phyloP scores from a whole-genome alignment of 2,113 vertebrate genomes.

The Lycaon pictus region DNA sequence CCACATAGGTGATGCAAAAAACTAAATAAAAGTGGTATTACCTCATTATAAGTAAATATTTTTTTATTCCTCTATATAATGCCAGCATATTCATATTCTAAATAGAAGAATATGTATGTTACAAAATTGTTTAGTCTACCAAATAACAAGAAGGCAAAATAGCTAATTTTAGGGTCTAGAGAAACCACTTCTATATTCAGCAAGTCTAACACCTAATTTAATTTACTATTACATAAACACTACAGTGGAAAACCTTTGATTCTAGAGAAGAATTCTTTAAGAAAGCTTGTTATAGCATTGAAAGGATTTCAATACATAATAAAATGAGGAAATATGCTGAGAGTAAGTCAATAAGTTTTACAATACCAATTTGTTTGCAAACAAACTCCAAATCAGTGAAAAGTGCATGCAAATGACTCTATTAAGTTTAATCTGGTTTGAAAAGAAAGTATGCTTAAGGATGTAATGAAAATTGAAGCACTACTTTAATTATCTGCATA shows the following conservation, averaged over 20 bases:
- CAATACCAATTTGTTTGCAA: constrained; percentile 82
- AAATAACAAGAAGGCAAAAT: neutral
- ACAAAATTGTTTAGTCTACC: neutral
- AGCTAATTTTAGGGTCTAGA: neutral
- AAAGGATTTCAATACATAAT: constrained; percentile 80
- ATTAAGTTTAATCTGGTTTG: constrained; percentile 83
- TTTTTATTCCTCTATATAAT: neutral
- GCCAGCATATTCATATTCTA: neutral
- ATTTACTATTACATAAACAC: constrained; percentile 52
- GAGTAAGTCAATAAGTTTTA: constrained; percentile 81
- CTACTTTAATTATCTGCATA: constrained; percentile 86
- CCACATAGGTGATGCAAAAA: neutral
- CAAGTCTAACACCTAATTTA: neutral
- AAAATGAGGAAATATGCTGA: constrained; percentile 76
- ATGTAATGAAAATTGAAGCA: constrained; percentile 85
- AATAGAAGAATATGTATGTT: neutral
- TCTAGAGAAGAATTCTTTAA: constrained; percentile 69
- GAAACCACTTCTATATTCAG: constrained; percentile 13
- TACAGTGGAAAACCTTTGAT: constrained; percentile 68
- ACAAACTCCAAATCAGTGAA: constrained; percentile 82
- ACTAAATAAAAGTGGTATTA: neutral
- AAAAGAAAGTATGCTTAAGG: constrained; percentile 78
- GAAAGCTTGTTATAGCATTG: constrained; percentile 65
- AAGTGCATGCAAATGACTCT: constrained; percentile 82
- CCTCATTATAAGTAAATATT: neutral